Percentiles rank a stretch among this genome's conserved stretches.
phyloP scores from a whole-genome alignment of 2,888 invertebrate species.

The Rotaria sp. region DNA sequence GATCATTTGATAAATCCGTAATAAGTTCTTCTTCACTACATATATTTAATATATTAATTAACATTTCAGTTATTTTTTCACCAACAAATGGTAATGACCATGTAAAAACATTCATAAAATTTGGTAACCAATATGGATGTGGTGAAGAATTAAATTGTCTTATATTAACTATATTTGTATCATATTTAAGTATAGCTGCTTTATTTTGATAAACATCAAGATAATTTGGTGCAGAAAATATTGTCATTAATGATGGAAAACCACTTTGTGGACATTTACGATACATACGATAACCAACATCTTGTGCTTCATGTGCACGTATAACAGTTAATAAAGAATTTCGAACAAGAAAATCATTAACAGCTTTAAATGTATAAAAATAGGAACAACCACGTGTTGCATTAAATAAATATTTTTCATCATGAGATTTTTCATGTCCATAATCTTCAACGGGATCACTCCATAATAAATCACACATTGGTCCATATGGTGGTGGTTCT shows the following conservation, averaged over 20 bases:
- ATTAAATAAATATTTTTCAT: conserved; percentile 33
- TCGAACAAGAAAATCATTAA: conserved; percentile 31
- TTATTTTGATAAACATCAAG: conserved; percentile 40
- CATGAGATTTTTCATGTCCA: conserved; percentile 25
- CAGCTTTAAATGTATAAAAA: conserved; percentile 32
- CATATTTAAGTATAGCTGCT: conserved; percentile 34
- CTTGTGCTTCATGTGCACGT: conserved; percentile 38
- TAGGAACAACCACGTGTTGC: conserved; percentile 35
- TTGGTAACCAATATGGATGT: conserved; percentile 39
- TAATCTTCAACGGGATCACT: conserved; percentile 35
- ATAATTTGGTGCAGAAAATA: conserved; percentile 39
- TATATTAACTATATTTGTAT: conserved; percentile 22
- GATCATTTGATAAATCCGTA: not conserved
- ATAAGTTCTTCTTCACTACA: conserved; percentile 32
- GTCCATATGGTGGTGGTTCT: conserved; percentile 34
- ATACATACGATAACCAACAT: conserved; percentile 33
- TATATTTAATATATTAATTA: conserved; percentile 21
- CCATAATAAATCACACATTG: conserved; percentile 39
- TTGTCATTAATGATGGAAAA: conserved; percentile 37
- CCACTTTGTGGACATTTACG: conserved; percentile 28
- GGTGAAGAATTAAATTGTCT: not conserved
- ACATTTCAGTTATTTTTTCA: conserved; percentile 21
- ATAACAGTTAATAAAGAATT: conserved; percentile 34
- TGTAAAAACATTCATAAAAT: conserved; percentile 37
- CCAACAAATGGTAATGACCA: conserved; percentile 26